A percentile compares a stretch with the other conserved stretches of the same genome.
These are phyloP conservation scores for Cephalopholis sonnerati DNA, from an alignment of 2,113 vertebrate genomes.

Conservation along the genomic window DNA sequence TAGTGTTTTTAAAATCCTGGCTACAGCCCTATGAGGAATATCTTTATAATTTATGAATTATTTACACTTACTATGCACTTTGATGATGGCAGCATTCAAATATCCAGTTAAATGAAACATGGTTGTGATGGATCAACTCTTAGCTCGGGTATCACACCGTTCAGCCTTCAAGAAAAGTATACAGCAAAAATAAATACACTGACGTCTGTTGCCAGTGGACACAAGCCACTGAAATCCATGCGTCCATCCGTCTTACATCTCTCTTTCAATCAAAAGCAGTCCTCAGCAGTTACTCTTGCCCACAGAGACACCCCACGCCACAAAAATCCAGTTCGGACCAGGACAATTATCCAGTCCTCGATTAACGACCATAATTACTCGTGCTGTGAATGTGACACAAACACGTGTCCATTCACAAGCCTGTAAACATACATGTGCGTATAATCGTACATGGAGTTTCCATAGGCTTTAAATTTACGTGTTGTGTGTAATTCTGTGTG, in stretches of 20 bases:
- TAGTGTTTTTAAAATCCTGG: background rate
- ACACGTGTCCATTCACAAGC: background rate
- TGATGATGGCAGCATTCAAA: background rate
- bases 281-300: conserved; percentile 9
- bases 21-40: background rate
- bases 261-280: conserved; percentile 39
- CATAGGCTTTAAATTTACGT: conserved; percentile 10
- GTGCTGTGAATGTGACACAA: conserved; percentile 30
- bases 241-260: conserved; percentile 12
- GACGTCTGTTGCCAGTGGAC: conserved; percentile 32
- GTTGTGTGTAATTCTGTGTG: conserved; percentile 8
- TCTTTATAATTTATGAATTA: background rate
- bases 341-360: conserved; percentile 50
- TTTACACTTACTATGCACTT: background rate
- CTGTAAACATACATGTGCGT: conserved; percentile 48
- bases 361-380: conserved; percentile 47
- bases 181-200: conserved; percentile 35
- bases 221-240: conserved; percentile 36
- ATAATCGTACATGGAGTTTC: conserved; percentile 37
- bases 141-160: conserved; percentile 5
- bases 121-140: background rate
- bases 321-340: conserved; percentile 39
- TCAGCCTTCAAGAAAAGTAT: conserved; percentile 23
- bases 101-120: conserved; percentile 33
- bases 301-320: conserved; percentile 41